A percentile compares a stretch with the other conserved stretches of the same genome.
These are phyloP conservation scores for Sebastes hubbsi DNA, from an alignment of 2,797 vertebrate genomes.

Conservation along the genomic window DNA sequence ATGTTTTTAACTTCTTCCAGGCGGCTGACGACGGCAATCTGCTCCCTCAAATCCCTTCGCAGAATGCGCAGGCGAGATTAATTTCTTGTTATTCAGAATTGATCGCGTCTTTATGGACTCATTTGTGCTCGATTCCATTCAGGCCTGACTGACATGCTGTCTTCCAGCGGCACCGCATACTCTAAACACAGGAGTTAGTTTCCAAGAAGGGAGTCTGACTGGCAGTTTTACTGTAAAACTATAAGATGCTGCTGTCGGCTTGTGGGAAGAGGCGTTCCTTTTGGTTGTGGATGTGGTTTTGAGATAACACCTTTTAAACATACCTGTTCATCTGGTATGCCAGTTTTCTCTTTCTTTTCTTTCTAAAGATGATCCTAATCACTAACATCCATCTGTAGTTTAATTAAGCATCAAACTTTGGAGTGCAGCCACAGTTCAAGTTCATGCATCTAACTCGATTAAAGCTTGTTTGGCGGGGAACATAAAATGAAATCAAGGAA, in stretches of 20 bases:
- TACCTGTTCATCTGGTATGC: background rate
- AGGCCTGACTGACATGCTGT: background rate
- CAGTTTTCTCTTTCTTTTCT: background rate
- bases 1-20: conserved; percentile 71
- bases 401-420: conserved; percentile 49
- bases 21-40: conserved; percentile 64
- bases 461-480: conserved; percentile 32
- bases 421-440: conserved; percentile 8
- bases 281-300: conserved; percentile 19
- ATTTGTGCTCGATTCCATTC: conserved; percentile 48
- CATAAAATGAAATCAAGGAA: conserved; percentile 19
- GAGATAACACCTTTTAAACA: conserved; percentile 24
- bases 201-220: conserved; percentile 43
- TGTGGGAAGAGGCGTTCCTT: conserved; percentile 6
- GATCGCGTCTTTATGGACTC: conserved; percentile 60
- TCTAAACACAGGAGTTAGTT: conserved; percentile 45
- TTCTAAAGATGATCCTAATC: conserved; percentile 12
- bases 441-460: conserved; percentile 35
- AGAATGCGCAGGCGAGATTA: conserved; percentile 58
- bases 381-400: conserved; percentile 26
- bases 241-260: conserved; percentile 7
- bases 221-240: conserved; percentile 37
- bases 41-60: conserved; percentile 50
- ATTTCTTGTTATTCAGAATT: conserved; percentile 71
- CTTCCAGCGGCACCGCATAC: conserved; percentile 32